Base-by-base conservation (phyloP, 2,113 vertebrate species). In the Gallinago paraguaiae region DNA sequence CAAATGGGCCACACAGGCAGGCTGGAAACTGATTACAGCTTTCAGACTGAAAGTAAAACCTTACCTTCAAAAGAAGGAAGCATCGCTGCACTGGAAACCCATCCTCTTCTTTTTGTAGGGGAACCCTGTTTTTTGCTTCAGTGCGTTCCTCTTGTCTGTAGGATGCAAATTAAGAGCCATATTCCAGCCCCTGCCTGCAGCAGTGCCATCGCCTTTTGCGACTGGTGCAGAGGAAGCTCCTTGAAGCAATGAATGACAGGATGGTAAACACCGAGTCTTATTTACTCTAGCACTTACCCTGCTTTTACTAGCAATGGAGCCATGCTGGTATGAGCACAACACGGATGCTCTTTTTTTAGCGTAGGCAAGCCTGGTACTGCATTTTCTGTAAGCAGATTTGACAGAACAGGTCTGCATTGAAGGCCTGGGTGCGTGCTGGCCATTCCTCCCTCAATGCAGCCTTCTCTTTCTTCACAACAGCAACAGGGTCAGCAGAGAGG, bases 401-500 rank as follows among this genome's bases (percentile, higher is more conserved):
- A 27, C n/a, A 37, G 45, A 82, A 30, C 45, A 37, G 75, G 37
- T 69, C 45, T 93, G 41, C 61, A 31, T 43, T 91, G 81, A 88
- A 24, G 50, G 77, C 23, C 4, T 3, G 16, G 23, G 41, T 79
- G 54, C 37, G 4, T 10, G n/a, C 51, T 89, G 70, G 53, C 48
- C 84, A 45, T 51, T 60, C 77, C 70, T 85, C 41, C 77, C 78
- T 87, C 45, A 96, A 8, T 60, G 37, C 77, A 51, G 54, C 84
- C 70, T 63, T 65, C 9, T 98, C 24, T 98, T 90, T 97, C 97
- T 94, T 97, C 96, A 28, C 95, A 98, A 89, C 98, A 99, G 97
- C 99, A 99, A 97, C 98, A 98, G 54, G 95, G 98, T 63, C 99
- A 99, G 97, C 99, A 99, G 96, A 98, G 99, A 97, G 97, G 98